Evolutionary conservation across 1,140 invertebrate genomes (phyloP), one percentile per base, ranked within the genome.

Genomic region (Pachypeltis micranthus): DNA sequence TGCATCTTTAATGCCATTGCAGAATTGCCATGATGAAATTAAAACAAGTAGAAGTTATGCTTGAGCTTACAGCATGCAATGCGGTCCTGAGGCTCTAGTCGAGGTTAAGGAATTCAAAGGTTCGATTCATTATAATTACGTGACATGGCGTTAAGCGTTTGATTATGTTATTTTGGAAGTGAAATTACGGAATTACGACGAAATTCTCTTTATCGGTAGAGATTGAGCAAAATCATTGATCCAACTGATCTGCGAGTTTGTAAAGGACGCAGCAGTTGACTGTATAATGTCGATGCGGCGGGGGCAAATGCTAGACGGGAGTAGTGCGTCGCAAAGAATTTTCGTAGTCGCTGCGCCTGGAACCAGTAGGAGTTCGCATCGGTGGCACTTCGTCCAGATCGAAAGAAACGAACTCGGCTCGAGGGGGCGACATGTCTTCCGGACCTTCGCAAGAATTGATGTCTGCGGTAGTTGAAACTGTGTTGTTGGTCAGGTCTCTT

Each of bases 381-480:
- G 75, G 74, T 34, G 74, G 73, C 34, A 68, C 63, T 59, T 73
- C 73, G 55, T 76, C 75, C 58, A 77, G 67, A 68, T 77, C 75
- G 67, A 78, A 78, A 12, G 75, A 75, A 19, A 77, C 76, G 67
- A 76, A 77, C 29, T 69, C 67, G 2, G 66, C 63, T 47, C 68
- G 67, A 29, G 71, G 70, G 27, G 71, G 70, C 63, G 75, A 72
- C 66, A 73, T 76, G 54, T 80, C 74, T 44, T 76, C 72, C 24
- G 66, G 65, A 19, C 68, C 69, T 51, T 68, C 67, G 34, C 66
- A 67, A 19, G 75, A 74, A 58, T 77, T 71, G 59, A 79, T 75
- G 69, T 80, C 78, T 19, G 76, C 78, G 62, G 79, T 78, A n/a
- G 79, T 79, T 62, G 79, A 51, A 4, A 81, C 74, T 70, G 80